Evolutionary conservation across 2,888 invertebrate genomes (phyloP).

Genomic region (Eustalomyia histrio): DNA sequence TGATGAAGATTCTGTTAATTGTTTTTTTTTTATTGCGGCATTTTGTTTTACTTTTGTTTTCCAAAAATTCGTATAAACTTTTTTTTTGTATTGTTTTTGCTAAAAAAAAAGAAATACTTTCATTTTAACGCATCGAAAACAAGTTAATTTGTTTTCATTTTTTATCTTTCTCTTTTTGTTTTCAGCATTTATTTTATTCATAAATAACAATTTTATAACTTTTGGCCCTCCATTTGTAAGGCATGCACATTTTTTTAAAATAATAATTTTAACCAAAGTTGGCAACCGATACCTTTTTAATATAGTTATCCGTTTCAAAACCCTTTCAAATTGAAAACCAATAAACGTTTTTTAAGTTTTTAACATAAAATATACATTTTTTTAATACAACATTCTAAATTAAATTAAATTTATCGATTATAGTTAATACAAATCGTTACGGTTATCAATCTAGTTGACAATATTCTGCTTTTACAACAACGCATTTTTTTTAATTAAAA

Average conservation of each 20-base stretch:
- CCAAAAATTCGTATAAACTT: background rate
- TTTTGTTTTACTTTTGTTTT: constrained; percentile 3
- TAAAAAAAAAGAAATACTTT: background rate
- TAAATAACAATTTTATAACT: constrained; percentile 42
- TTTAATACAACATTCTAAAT: too few relatives aligned
- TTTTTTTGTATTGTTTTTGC: constrained; percentile 1
- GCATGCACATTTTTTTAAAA: constrained; percentile 36
- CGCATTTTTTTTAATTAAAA: too few relatives aligned
- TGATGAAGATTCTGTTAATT: constrained; percentile 4
- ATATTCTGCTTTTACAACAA: too few relatives aligned
- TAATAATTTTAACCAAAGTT: too few relatives aligned
- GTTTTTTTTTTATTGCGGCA: background rate
- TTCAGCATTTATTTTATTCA: background rate
- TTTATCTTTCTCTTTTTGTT: background rate
- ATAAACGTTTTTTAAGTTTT: too few relatives aligned
- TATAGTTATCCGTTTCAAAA: too few relatives aligned
- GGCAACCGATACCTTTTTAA: too few relatives aligned
- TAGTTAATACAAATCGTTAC: too few relatives aligned
- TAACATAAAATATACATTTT: too few relatives aligned
- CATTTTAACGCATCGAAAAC: constrained; percentile 1
- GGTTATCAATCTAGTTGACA: too few relatives aligned
- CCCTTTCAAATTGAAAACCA: too few relatives aligned
- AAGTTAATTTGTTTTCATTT: background rate
- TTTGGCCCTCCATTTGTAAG: constrained; percentile 49
- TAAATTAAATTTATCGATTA: too few relatives aligned